Evolutionary conservation across 1,140 invertebrate species (phyloP).

Genomic region (Dendroctonus valens): DNA sequence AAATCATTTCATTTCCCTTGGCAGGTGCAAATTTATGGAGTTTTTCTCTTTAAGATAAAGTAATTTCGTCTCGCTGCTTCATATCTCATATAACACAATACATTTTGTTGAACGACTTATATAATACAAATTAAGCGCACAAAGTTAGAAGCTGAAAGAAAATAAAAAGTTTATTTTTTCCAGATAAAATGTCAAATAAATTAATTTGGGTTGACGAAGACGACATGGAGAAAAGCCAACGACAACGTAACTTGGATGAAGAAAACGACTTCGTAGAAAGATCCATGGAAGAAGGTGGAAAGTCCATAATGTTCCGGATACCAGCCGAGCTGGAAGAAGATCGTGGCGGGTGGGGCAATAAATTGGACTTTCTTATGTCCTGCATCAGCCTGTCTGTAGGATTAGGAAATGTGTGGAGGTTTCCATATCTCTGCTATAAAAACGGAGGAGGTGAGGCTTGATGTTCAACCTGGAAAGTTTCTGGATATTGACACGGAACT

Average conservation of each 20-base stretch:
- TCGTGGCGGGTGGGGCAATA: slow-evolving; percentile 47
- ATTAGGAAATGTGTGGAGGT: slow-evolving; percentile 83
- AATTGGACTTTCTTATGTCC: slow-evolving; percentile 58
- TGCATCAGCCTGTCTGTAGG: slow-evolving; percentile 73
- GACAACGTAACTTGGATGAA: slow-evolving; percentile 3
- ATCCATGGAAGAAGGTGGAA: slow-evolving; percentile 3
- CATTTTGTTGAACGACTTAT: too few relatives aligned
- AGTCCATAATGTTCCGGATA: slow-evolving; percentile 36
- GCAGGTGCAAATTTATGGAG: too few relatives aligned
- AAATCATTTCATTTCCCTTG: too few relatives aligned
- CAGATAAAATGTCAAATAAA: slow-evolving; percentile 44
- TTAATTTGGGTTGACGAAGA: slow-evolving; percentile 34
- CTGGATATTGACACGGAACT: neutral
- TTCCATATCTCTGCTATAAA: slow-evolving; percentile 81
- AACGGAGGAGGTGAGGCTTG: slow-evolving; percentile 60
- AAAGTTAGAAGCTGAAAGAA: too few relatives aligned
- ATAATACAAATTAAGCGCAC: too few relatives aligned
- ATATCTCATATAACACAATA: too few relatives aligned
- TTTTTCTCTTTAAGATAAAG: too few relatives aligned
- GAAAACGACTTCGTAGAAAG: slow-evolving; percentile 2
- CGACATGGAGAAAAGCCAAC: slow-evolving; percentile 27
- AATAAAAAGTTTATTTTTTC: slow-evolving; percentile 10
- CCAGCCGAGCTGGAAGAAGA: slow-evolving; percentile 33
- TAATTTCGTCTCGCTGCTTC: too few relatives aligned
- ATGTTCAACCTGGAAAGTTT: neutral